A percentile compares a stretch with the other conserved stretches of the same genome.
phyloP scores from a whole-genome alignment of 1,140 invertebrate genomes.

The Diorhabda carinulata region DNA sequence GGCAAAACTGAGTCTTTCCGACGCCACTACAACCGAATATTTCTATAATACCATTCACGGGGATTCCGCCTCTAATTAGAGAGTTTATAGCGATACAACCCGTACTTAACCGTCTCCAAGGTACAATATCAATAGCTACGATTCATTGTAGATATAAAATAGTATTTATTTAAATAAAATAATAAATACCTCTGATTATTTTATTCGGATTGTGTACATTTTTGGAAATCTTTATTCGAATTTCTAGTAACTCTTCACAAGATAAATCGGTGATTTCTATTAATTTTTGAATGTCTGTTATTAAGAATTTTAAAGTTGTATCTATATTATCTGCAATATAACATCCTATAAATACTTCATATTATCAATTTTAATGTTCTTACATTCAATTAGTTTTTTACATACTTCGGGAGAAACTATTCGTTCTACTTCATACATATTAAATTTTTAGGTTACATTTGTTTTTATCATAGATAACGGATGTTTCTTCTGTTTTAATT shows the following conservation, averaged over 20 bases:
- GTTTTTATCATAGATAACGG: no score
- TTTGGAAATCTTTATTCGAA: not conserved
- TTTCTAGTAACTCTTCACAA: not conserved
- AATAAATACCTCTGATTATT: not conserved
- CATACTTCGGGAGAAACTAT: no score
- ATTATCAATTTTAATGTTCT: no score
- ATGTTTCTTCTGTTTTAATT: no score
- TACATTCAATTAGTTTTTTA: no score
- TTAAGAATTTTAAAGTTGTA: not conserved
- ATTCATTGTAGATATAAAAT: slow-evolving; percentile 1
- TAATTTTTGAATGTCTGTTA: not conserved
- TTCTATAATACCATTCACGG: slow-evolving; percentile 72
- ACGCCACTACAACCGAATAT: slow-evolving; percentile 75
- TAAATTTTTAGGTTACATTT: no score
- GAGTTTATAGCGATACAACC: slow-evolving; percentile 61
- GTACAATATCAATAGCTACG: slow-evolving; percentile 27
- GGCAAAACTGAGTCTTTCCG: slow-evolving; percentile 81
- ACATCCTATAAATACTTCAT: no score
- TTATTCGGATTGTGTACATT: not conserved
- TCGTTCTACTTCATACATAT: no score
- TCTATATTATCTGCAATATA: not conserved
- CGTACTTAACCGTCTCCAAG: slow-evolving; percentile 52
- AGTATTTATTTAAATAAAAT: not conserved
- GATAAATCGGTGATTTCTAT: not conserved
- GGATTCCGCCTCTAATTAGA: slow-evolving; percentile 67